A percentile compares a stretch with the other conserved stretches of the same genome.
phyloP scores from a whole-genome alignment of 1,140 invertebrate genomes.

The Drosophila funebris region DNA sequence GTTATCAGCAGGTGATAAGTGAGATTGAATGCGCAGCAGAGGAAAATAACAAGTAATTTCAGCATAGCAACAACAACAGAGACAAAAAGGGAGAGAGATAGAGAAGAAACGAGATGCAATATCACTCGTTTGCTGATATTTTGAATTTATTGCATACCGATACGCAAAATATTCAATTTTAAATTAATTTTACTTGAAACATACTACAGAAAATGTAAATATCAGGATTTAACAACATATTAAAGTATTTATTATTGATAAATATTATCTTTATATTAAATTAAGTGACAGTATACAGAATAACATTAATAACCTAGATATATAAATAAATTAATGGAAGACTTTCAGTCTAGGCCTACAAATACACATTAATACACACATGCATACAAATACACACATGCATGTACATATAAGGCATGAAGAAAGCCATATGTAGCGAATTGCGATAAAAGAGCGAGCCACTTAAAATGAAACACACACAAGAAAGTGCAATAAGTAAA shows the following conservation, averaged over 20 bases:
- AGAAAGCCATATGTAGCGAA: constrained; percentile 27
- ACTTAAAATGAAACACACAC: constrained; percentile 17
- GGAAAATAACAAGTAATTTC: constrained; percentile 13
- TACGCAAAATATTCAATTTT: not conserved
- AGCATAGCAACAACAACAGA: constrained; percentile 51
- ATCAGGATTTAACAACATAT: no score
- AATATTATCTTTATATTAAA: constrained; percentile 36
- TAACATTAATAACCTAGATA: not conserved
- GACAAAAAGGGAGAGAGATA: not conserved
- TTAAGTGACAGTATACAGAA: not conserved
- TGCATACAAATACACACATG: not conserved
- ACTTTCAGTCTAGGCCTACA: constrained; percentile 10
- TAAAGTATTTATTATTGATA: no score
- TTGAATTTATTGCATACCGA: not conserved
- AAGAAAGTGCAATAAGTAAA: constrained; percentile 13
- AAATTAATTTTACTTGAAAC: not conserved
- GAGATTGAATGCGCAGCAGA: constrained; percentile 7
- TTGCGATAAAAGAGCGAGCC: constrained; percentile 39
- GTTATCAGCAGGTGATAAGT: constrained; percentile 38
- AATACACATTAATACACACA: not conserved
- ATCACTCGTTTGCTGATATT: not conserved
- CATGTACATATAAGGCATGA: not conserved
- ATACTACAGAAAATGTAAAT: not conserved
- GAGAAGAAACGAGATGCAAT: not conserved
- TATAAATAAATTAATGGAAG: constrained; percentile 13